Percentiles rank a stretch among this genome's conserved stretches.
phyloP scores from a whole-genome alignment of 2,888 invertebrate genomes.

The Tachystola acroxantha region DNA sequence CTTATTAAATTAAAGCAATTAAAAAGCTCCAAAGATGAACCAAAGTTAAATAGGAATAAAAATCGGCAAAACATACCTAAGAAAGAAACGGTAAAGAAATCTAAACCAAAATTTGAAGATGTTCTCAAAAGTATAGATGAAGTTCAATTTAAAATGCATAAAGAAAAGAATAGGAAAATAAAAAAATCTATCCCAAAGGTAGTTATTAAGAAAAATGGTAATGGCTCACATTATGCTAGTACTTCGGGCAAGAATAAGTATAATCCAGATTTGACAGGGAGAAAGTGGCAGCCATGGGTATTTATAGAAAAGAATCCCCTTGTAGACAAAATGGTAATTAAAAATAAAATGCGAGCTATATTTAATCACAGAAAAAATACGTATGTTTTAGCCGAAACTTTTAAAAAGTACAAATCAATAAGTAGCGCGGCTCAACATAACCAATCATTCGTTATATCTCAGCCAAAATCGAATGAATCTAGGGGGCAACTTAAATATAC shows the following conservation, averaged over 20 bases:
- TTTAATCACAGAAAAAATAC: slow-evolving; percentile 57
- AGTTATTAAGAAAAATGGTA: slow-evolving; percentile 66
- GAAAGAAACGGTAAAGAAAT: slow-evolving; percentile 47
- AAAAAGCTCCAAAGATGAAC: slow-evolving; percentile 54
- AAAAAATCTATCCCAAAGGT: slow-evolving; percentile 66
- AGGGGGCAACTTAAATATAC: slow-evolving; percentile 64
- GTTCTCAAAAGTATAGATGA: slow-evolving; percentile 73
- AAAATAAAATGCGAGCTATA: slow-evolving; percentile 56
- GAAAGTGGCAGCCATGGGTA: slow-evolving; percentile 75
- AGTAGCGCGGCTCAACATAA: slow-evolving; percentile 36
- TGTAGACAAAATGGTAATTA: slow-evolving; percentile 66
- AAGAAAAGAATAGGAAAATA: slow-evolving; percentile 53
- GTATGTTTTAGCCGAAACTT: slow-evolving; percentile 59
- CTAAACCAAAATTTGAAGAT: slow-evolving; percentile 73
- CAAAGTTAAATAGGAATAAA: slow-evolving; percentile 31
- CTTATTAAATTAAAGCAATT: slow-evolving; percentile 60
- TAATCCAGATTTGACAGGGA: slow-evolving; percentile 68
- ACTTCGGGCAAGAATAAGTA: slow-evolving; percentile 40
- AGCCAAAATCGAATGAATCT: slow-evolving; percentile 44
- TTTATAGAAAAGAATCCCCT: slow-evolving; percentile 63
- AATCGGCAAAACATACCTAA: slow-evolving; percentile 27
- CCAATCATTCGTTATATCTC: slow-evolving; percentile 50
- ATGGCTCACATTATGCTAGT: slow-evolving; percentile 71
- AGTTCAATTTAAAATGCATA: slow-evolving; percentile 61
- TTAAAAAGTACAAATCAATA: slow-evolving; percentile 62